A percentile compares a stretch with the other conserved stretches of the same genome.
These are phyloP conservation scores for Zaprionus inermis DNA, from an alignment of 1,140 invertebrate species.

Conservation along the genomic window DNA sequence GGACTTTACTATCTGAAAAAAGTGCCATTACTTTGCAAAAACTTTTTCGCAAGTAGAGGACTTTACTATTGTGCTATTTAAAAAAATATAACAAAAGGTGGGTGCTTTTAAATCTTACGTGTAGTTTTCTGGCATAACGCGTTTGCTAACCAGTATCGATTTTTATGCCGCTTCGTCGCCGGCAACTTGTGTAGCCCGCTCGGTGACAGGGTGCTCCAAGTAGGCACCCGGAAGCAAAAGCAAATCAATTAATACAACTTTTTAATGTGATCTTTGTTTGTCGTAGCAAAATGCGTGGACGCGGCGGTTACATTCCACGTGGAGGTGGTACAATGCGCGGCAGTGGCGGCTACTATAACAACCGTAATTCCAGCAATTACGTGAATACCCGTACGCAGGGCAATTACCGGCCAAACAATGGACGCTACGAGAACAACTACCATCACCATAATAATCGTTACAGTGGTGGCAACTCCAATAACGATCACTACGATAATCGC, in stretches of 20 bases:
- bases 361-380: conserved; percentile 75
- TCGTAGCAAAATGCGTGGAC: conserved; percentile 69
- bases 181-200: conserved; percentile 15
- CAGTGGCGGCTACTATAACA: conserved; percentile 72
- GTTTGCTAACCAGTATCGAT: conserved; percentile 33
- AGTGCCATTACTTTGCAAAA: conserved; percentile 22
- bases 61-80: neutral
- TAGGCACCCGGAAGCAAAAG: neutral
- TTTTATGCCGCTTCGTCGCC: conserved; percentile 30
- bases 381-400: conserved; percentile 73
- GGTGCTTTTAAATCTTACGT: neutral
- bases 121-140: neutral
- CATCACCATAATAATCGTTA: conserved; percentile 65
- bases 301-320: conserved; percentile 74
- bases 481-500: conserved; percentile 71
- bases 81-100: conserved; percentile 24
- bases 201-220: conserved; percentile 22
- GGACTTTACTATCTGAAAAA: conserved; percentile 1
- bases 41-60: neutral
- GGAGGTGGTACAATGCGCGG: conserved; percentile 68
- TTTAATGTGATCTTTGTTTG: conserved; percentile 3
- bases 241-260: conserved; percentile 1
- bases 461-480: conserved; percentile 46
- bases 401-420: conserved; percentile 68
- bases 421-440: conserved; percentile 72